Base-by-base conservation (phyloP, 1,140 invertebrate genomes). In the Tetramorium alpestre region DNA sequence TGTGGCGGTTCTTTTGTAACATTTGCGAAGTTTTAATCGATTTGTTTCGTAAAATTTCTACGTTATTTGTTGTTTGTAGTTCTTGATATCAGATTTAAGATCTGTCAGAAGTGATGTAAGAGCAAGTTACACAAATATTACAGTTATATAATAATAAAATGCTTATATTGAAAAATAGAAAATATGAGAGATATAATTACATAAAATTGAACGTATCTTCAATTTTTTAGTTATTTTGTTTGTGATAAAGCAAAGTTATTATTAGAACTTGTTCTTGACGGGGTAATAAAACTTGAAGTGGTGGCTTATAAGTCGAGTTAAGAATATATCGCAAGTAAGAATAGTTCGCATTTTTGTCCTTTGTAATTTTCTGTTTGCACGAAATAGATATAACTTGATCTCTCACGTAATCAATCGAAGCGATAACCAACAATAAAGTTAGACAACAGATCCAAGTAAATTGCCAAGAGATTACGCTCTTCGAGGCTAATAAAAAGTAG, bases 381-480 rank as follows among this genome's bases (percentile, higher is more conserved):
- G 11, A 38, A 86, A 49, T 16, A 18, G 25, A 87, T 70, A 58
- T 84, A 75, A 44, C 51, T 84, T 56, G 33, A 75, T 58, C 54
- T 85, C 69, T 75, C 49, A 56, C 38, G 18, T 75, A 84, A 75
- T 60, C 49, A 62, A 86, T 60, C 41, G 54, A 49, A 60, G 67
- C 49, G 85, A 86, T 82, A 86, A 82, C 7, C 28, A 75, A 84
- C 13, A 51, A 72, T 78, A 73, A 28, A 84, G 54, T 84, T 86
- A 65, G 33, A 65, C 33, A 64, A 64, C 18, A 77, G 60, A 85
- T 85, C 56, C 54, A 60, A 86, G 28, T 41, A 87, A 84, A 72
- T 73, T 64, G 78, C 60, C 67, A 54, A 75, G n/a, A 58, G 69
- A 90, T 89, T 76, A 56, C 56, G 22, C n/a, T 25, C n/a, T 54